Base-by-base conservation (phyloP, 2,888 invertebrate species). In the Carabus problematicus region DNA sequence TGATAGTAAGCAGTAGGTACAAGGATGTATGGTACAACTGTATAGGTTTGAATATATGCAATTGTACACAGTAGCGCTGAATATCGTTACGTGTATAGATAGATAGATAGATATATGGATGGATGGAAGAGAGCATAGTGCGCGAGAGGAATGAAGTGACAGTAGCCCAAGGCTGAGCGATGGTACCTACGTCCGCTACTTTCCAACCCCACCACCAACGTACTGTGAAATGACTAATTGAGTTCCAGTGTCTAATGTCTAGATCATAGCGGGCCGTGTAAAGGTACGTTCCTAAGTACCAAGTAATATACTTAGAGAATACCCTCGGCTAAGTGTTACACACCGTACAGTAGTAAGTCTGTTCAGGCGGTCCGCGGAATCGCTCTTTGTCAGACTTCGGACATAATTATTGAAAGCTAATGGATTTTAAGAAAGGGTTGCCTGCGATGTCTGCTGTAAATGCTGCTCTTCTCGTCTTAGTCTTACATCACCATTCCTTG, bases 361-460 rank as follows among this genome's bases (percentile, higher is more conserved):
- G 81, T 80, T 82, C 81, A 81, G 80, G 79, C 78, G 76, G 77
- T 72, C 77, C 78, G 78, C 64, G 59, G 56, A 78, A 80, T 80
- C 79, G 80, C 75, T 75, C 81, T 82, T 81, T 81, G 81, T 82
- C 80, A 77, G 78, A 79, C 81, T 81, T 81, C 80, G 82, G 81
- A 82, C 81, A 81, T 81, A 81, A 81, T 82, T 81, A 82, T 79
- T 80, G 80, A 77, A 77, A 80, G 80, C 81, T 82, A 82, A 82
- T 82, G 81, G 82, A 82, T 82, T 81, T 81, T 81, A 81, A 80
- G 79, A 82, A 82, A 81, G 81, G 82, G 63, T 70, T 63, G 74
- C 42, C 71, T 59, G 60, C 61, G 54, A 66, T 61, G 67, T 56
- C 67, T n/a, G 11, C 40, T n/a, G 56, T 56, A 19, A 29, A 39